phyloP scores from a whole-genome alignment of 2,113 vertebrate species.

The Heliornis fulica region DNA sequence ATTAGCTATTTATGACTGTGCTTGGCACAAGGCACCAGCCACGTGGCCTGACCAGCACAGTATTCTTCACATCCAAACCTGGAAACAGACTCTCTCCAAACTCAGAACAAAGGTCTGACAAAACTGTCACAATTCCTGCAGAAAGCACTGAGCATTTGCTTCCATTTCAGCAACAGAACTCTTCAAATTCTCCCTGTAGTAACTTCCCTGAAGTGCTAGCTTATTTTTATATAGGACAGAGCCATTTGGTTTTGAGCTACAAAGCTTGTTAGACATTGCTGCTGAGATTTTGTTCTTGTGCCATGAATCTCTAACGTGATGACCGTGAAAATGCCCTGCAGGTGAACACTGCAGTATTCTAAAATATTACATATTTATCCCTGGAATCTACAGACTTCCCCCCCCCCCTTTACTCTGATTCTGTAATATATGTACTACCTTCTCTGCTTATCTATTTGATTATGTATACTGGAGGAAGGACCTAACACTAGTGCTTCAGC shows the following conservation, averaged over 20 bases:
- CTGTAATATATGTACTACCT: neutral
- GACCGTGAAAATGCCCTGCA: neutral
- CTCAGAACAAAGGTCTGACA: neutral
- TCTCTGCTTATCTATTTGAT: neutral
- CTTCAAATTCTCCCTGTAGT: neutral
- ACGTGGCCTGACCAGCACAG: neutral
- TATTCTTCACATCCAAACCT: neutral
- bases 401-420: neutral
- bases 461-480: neutral
- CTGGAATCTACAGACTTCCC: neutral
- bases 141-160: neutral
- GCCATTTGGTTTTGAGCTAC: neutral
- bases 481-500: neutral
- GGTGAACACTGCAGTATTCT: neutral
- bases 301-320: neutral
- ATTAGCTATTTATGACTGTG: neutral
- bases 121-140: neutral
- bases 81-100: neutral
- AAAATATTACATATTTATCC: neutral
- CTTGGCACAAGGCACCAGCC: neutral
- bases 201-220: neutral
- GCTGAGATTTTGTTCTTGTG: neutral
- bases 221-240: neutral
- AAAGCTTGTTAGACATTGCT: neutral
- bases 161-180: neutral